Conservation (phyloP, 2,888 invertebrate species). For the Ischnus inquisitorius region DNA sequence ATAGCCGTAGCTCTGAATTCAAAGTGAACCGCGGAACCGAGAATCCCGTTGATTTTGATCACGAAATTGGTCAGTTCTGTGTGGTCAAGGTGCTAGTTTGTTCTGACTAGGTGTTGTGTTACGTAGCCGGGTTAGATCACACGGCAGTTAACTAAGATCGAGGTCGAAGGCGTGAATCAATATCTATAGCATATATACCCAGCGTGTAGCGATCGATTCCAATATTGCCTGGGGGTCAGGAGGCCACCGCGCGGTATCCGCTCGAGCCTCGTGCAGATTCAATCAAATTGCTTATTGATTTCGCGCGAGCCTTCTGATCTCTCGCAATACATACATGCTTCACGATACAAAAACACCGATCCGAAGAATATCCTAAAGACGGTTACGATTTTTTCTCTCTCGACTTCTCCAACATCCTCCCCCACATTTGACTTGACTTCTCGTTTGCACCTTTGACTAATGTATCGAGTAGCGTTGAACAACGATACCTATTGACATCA, state of each 20-base stretch:
- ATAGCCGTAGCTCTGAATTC: constrained; percentile 45
- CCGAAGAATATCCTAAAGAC: constrained; percentile 11
- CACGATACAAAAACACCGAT: constrained; percentile 8
- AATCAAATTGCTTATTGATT: constrained; percentile 70
- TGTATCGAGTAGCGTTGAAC: constrained; percentile 17
- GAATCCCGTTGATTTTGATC: constrained; percentile 42
- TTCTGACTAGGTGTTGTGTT: constrained; percentile 22
- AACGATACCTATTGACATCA: constrained; percentile 66
- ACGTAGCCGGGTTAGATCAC: constrained; percentile 51
- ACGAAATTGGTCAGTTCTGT: constrained; percentile 51
- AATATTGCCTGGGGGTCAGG: constrained; percentile 60
- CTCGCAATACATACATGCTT: constrained; percentile 44
- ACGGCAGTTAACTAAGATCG: constrained; percentile 50
- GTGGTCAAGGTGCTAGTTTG: constrained; percentile 51
- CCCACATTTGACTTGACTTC: constrained; percentile 32
- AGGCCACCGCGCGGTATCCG: constrained; percentile 53
- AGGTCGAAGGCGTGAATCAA: constrained; percentile 61
- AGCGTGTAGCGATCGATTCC: constrained; percentile 43
- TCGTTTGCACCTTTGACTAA: constrained; percentile 58
- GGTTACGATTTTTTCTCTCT: constrained; percentile 9
- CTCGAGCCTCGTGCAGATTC: constrained; percentile 62
- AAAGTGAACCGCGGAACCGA: constrained; percentile 44
- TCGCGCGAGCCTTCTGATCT: constrained; percentile 58
- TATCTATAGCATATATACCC: constrained; percentile 14
- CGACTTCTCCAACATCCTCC: constrained; percentile 28